Conservation (phyloP, 2,113 vertebrate genomes). For the Eleginops maclovinus region DNA sequence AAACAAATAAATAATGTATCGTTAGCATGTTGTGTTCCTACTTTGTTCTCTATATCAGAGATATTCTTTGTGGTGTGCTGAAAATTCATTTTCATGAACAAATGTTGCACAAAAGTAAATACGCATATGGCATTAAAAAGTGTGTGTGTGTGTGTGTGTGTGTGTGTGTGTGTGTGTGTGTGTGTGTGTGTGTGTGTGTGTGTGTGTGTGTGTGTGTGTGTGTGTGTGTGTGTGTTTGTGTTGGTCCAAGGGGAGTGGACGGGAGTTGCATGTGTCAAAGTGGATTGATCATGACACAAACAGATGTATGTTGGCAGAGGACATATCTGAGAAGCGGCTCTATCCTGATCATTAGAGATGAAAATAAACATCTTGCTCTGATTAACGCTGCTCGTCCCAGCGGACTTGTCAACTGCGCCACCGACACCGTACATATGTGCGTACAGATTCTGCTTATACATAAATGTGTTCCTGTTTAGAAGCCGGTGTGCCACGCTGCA, state of each 20-base stretch:
- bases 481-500: slow-evolving; percentile 33
- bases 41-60: too few relatives aligned
- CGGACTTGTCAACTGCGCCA: slow-evolving; percentile 48
- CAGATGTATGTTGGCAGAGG: slow-evolving; percentile 75
- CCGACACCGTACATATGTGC: slow-evolving; percentile 51
- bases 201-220: slow-evolving; percentile 16
- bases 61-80: not conserved
- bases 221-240: slow-evolving; percentile 17
- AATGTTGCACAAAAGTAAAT: slow-evolving; percentile 31
- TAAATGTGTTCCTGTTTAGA: slow-evolving; percentile 55
- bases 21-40: not conserved
- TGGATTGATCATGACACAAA: slow-evolving; percentile 80
- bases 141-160: slow-evolving; percentile 39
- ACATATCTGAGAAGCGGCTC: slow-evolving; percentile 60
- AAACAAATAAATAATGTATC: not conserved
- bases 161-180: slow-evolving; percentile 23
- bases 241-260: not conserved
- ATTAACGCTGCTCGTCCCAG: slow-evolving; percentile 60
- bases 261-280: slow-evolving; percentile 64
- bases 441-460: slow-evolving; percentile 61
- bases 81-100: not conserved
- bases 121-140: slow-evolving; percentile 61
- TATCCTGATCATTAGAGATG: slow-evolving; percentile 73
- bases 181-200: slow-evolving; percentile 27
- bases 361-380: slow-evolving; percentile 78